These are phyloP conservation scores for Triops longicaudatus DNA, from an alignment of 1,140 invertebrate species.

Conservation along the genomic window DNA sequence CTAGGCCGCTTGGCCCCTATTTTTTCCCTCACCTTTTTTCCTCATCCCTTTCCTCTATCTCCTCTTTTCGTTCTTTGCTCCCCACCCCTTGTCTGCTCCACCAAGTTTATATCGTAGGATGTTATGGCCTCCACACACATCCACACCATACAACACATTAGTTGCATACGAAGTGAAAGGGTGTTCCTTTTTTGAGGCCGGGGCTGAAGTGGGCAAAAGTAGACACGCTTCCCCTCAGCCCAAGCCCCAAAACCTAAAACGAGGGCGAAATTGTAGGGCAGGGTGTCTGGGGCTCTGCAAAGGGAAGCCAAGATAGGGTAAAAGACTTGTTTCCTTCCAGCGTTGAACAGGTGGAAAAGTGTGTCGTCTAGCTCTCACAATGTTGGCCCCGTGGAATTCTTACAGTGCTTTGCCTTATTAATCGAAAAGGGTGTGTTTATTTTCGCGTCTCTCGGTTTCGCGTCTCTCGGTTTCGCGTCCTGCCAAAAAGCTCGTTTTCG, in stretches of 20 bases:
- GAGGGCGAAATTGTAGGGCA: constrained; percentile 14
- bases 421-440: background rate
- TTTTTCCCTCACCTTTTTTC: background rate
- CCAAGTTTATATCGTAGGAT: background rate
- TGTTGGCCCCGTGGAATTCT: background rate
- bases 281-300: background rate
- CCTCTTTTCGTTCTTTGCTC: background rate
- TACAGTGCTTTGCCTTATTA: background rate
- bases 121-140: background rate
- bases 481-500: no score
- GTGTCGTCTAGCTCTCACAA: background rate
- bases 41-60: background rate
- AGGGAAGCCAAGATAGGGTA: background rate
- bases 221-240: background rate
- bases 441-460: no score
- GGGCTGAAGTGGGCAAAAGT: background rate
- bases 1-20: background rate
- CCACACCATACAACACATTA: no score
- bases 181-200: constrained; percentile 14
- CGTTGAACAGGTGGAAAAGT: constrained; percentile 5
- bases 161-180: background rate
- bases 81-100: no score
- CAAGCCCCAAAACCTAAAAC: background rate
- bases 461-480: no score
- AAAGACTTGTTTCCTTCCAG: background rate